Base-by-base conservation (phyloP, 2,113 vertebrate genomes). In the Pardalotus punctatus region DNA sequence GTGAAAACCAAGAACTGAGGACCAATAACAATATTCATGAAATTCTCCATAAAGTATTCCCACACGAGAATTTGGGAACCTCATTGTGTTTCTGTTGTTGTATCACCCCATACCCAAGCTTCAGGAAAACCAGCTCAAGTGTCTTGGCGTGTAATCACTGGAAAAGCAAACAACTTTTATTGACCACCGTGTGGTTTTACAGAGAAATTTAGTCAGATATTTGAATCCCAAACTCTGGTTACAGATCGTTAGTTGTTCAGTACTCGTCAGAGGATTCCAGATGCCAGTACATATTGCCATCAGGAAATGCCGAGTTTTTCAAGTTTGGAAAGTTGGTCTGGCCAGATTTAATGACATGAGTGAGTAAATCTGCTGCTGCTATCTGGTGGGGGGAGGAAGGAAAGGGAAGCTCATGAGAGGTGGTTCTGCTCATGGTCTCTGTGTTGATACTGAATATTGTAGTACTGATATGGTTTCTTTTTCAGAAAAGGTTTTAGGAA, bases 391-490 rank as follows among this genome's bases (percentile, higher is more conserved):
- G 33, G 21, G 47, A 42, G 33, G 19, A 67, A 76, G 21, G 38
- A 43, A 36, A 25, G 45, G 81, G 33, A 38, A 69, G 14, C 33
- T 42, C 6, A 1, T 12, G 12, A 42, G 54, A 79, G 8, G 15
- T 47, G 54, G 6, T 23, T 33, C 24, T 51, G 47, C 38, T 69
- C 4, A 4, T 12, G 18, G 10, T 38, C 28, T 58, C 48, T 78
- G 31, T 33, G 8, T n/a, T 36, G 24, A 12, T 50, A 13, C 10
- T 13, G 27, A 53, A 50, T 45, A 24, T 36, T 0, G 0, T 6
- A 9, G 38, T 23, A 28, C 29, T 54, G 9, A 11, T 72, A 16
- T 4, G 8, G 9, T 31, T 94, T 57, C 17, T 72, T 53, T 62
- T 11, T 74, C 27, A 36, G 13, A 27, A 40, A 79, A 23, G 28